Evolutionary conservation across 2,797 vertebrate genomes (phyloP), one percentile per base, ranked within the genome.

Genomic region (Rhynchonycteris naso): DNA sequence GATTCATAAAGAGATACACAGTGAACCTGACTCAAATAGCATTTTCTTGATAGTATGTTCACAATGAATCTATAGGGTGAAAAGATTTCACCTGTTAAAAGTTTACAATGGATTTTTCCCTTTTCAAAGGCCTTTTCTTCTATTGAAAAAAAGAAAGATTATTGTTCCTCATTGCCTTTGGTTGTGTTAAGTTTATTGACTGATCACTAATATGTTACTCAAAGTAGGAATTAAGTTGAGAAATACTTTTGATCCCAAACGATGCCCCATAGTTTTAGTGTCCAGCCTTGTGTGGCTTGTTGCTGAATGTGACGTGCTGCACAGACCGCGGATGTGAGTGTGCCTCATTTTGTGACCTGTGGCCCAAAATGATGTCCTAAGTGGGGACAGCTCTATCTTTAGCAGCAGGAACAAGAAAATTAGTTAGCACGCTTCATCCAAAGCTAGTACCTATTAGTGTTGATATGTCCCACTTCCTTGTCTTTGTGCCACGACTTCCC

Each of bases 71-170:
- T 85, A 58, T 79, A 33, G 24, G 28, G 50, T 28, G 28, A 94
- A 84, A 56, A 71, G 58, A 78, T 86, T 89, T 50, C 78, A 68
- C n/a, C 52, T 76, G 54, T 88, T 93, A 80, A 91, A 93, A 95
- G 59, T 96, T 96, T 86, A 35, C 66, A 80, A 69, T 90, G 80
- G 54, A 72, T 95, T 95, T 94, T 94, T 88, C 24, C 78, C 10
- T 65, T 81, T 24, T 30, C 35, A 52, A 47, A 82, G 52, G 0
- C 26, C 43, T 78, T 13, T 19, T n/a, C 85, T 26, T 7, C 68
- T 82, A 50, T 59, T 56, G 56, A 58, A 61, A 66, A 85, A 84
- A 85, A 84, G 30, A 66, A 79, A 83, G 21, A 79, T 65, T 24
- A 47, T 50, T 85, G 12, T 84, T 92, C 50, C 54, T n/a, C 21